A percentile compares a stretch with the other conserved stretches of the same genome.
These are phyloP conservation scores for Chrysina gloriosa DNA, from an alignment of 2,888 invertebrate species.

Conservation along the genomic window DNA sequence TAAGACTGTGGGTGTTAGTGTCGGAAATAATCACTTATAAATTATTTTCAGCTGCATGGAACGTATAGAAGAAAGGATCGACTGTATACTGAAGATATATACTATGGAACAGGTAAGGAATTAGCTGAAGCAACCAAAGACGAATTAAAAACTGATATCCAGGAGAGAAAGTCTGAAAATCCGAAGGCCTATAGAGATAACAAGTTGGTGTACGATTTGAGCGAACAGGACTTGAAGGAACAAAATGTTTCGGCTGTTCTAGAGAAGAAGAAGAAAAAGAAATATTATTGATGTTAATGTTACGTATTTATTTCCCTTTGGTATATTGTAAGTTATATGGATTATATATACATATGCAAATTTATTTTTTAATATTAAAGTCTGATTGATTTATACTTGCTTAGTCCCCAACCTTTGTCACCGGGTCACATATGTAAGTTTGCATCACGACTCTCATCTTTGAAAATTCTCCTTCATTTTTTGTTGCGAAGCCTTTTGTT, in stretches of 20 bases:
- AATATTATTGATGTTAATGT: constrained; percentile 28
- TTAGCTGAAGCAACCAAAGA: constrained; percentile 66
- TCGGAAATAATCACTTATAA: background rate
- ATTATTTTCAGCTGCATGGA: constrained; percentile 71
- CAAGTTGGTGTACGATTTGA: constrained; percentile 58
- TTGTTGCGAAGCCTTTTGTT: too few species aligned
- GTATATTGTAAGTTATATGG: too few species aligned
- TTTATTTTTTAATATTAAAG: too few species aligned
- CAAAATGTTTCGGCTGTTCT: background rate
- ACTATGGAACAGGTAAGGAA: constrained; percentile 70
- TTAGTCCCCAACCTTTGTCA: too few species aligned
- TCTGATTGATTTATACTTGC: too few species aligned
- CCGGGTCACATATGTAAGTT: too few species aligned
- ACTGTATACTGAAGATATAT: constrained; percentile 76
- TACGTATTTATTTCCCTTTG: constrained; percentile 2
- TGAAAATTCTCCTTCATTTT: too few species aligned
- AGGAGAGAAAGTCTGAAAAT: constrained; percentile 66
- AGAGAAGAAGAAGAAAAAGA: constrained; percentile 29
- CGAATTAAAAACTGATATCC: constrained; percentile 67
- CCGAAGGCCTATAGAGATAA: constrained; percentile 64
- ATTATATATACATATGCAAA: too few species aligned
- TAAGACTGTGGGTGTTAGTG: constrained; percentile 57
- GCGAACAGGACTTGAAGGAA: constrained; percentile 46
- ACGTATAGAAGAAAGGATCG: constrained; percentile 73
- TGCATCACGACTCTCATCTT: too few species aligned